Base-by-base conservation (phyloP, 2,797 vertebrate species). In the Gephyroberyx darwinii region DNA sequence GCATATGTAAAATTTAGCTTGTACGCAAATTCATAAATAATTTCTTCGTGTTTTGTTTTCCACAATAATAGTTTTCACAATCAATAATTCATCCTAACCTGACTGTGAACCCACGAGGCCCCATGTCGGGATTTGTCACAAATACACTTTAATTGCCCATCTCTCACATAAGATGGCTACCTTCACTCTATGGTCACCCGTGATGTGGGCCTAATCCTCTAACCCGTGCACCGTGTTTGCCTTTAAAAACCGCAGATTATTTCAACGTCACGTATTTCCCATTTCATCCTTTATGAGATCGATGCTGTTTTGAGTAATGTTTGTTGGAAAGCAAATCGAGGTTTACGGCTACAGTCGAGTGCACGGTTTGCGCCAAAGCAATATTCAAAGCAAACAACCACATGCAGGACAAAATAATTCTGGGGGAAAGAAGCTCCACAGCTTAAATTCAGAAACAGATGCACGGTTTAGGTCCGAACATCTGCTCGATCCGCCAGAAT, bases 21-120 rank as follows among this genome's bases (percentile, higher is more conserved):
- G 60, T 71, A 82, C 61, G 71, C 62, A 48, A 48, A 77, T 71
- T 81, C 74, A 84, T 90, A 55, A 91, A 90, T 90, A 86, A 88
- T 89, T 84, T 51, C 62, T 8, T 35, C 8, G 0, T 61, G 53
- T 58, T 78, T 83, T 81, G 48, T 71, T 74, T 78, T 57, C 39
- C 58, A 61, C 33, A 67, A 71, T 64, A 84, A 68, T 77, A 72
- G 61, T 60, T 82, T 86, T 81, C 30, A 50, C 5, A 63, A 81
- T 88, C 62, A 81, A 82, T 90, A 75, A 91, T 90, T 88, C 30
- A 84, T 82, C 31, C 22, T 19, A 75, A 60, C 65, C 65, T 71
- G 71, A 33, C 48, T 67, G 50, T 84, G 81, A 90, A 88, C 76
- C 66, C 39, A 48, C 55, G 35, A 13, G 57, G 72, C 71, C 75